phyloP scores from a whole-genome alignment of 2,888 invertebrate genomes.

The Melikaiella ostensackeni region DNA sequence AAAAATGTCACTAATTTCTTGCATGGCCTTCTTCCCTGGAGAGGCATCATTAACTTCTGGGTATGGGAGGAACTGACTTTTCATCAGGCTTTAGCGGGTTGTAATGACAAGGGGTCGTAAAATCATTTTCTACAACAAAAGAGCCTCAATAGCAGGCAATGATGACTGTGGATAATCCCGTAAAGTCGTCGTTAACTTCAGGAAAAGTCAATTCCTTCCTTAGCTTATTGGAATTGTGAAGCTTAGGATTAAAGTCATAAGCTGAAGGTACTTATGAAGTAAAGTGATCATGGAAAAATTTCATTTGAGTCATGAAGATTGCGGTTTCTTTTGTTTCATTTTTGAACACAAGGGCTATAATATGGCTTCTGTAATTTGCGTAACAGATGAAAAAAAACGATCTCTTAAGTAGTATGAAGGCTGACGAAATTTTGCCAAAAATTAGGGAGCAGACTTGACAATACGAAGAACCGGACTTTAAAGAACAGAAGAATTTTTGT shows the following conservation, averaged over 20 bases:
- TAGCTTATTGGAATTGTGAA: background rate
- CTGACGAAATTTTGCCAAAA: too few relatives aligned
- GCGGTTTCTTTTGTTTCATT: background rate
- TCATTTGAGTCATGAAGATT: background rate
- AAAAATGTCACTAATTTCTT: conserved; percentile 62
- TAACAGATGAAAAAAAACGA: too few relatives aligned
- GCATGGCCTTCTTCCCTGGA: conserved; percentile 45
- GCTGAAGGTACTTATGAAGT: background rate
- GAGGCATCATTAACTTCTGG: conserved; percentile 34
- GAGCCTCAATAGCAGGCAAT: background rate
- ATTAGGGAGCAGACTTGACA: too few relatives aligned
- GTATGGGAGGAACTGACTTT: conserved; percentile 34
- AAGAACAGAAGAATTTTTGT: too few relatives aligned
- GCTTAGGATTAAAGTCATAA: background rate
- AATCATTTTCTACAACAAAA: conserved; percentile 30
- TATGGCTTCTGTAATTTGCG: too few relatives aligned
- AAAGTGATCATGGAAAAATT: background rate
- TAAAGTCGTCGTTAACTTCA: conserved; percentile 7
- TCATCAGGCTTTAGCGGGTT: conserved; percentile 20
- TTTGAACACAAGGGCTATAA: too few relatives aligned
- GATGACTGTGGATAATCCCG: conserved; percentile 19
- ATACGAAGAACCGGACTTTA: too few relatives aligned
- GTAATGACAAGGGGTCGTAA: conserved; percentile 30
- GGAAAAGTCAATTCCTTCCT: background rate
- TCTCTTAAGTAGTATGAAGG: too few relatives aligned